phyloP scores from a whole-genome alignment of 2,113 vertebrate genomes.

The Rhea americana region DNA sequence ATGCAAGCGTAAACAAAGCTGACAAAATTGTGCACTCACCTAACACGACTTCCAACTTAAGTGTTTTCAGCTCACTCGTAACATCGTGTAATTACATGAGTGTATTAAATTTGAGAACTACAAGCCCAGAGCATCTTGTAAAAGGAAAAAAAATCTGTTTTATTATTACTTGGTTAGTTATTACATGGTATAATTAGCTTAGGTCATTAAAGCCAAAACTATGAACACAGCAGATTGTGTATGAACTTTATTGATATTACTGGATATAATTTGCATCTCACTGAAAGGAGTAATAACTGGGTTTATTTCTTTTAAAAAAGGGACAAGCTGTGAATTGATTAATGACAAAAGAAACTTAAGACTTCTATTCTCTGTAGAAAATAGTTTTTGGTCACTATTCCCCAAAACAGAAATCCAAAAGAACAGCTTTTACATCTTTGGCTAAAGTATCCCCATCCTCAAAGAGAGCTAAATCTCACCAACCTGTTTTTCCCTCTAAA shows the following conservation, averaged over 20 bases:
- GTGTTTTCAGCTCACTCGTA: background rate
- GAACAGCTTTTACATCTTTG: background rate
- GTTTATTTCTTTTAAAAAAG: background rate
- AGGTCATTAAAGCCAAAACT: constrained; percentile 53
- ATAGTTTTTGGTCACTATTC: background rate
- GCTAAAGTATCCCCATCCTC: background rate
- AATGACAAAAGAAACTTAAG: background rate
- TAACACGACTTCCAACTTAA: background rate
- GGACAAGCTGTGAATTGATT: background rate
- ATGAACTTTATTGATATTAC: constrained; percentile 36
- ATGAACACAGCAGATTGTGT: background rate
- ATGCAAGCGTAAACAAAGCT: background rate
- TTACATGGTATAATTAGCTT: constrained; percentile 40
- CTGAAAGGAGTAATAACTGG: constrained; percentile 29
- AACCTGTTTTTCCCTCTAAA: background rate
- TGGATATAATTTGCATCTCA: constrained; percentile 37
- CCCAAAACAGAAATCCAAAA: background rate
- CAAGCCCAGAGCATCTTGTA: constrained; percentile 26
- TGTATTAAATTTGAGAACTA: constrained; percentile 49
- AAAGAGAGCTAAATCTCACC: background rate
- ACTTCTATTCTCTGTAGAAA: background rate
- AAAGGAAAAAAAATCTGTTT: constrained; percentile 19
- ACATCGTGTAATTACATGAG: background rate
- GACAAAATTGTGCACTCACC: background rate
- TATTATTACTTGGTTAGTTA: constrained; percentile 56